phyloP scores from a whole-genome alignment of 2,113 vertebrate genomes.

The Pygoscelis adeliae region DNA sequence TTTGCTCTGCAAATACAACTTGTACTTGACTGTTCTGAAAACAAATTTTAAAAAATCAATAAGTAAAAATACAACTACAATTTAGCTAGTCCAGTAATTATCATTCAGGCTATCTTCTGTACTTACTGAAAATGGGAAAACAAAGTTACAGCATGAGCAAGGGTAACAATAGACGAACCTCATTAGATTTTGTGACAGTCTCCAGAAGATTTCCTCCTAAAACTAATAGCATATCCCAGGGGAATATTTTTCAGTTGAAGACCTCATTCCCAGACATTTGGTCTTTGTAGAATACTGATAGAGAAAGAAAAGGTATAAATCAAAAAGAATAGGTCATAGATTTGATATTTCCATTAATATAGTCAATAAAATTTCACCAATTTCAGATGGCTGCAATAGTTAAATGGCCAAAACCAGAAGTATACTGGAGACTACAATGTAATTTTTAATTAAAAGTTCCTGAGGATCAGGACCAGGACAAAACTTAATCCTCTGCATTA shows the following conservation, averaged over 20 bases:
- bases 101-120: neutral
- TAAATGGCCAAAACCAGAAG: neutral
- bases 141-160: constrained; percentile 19
- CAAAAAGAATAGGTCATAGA: neutral
- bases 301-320: neutral
- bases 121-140: neutral
- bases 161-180: neutral
- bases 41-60: neutral
- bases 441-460: neutral
- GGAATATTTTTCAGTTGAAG: neutral
- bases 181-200: neutral
- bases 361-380: neutral
- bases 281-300: neutral
- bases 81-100: constrained; percentile 7
- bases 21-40: neutral
- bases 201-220: neutral
- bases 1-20: neutral
- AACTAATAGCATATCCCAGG: neutral
- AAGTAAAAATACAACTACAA: neutral
- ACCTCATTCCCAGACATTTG: neutral
- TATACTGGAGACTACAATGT: neutral
- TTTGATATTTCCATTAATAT: neutral
- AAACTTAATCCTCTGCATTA: neutral
- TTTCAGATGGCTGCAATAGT: neutral
- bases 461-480: neutral